Conservation (phyloP, 2,113 vertebrate genomes). For the Poicephalus gulielmi region DNA sequence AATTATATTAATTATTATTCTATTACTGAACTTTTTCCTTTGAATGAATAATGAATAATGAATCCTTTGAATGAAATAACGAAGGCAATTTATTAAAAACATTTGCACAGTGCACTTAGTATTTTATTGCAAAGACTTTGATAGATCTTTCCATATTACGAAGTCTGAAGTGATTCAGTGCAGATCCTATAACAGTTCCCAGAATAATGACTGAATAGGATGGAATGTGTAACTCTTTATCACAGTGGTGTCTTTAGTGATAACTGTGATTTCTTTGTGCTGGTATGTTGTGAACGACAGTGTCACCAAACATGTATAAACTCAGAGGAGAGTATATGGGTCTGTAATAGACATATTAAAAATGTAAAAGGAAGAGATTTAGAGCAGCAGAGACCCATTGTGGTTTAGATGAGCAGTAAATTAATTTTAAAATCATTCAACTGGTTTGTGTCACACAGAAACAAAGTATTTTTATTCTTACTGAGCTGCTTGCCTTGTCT, state of each 20-base stretch:
- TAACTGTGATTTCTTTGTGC: not conserved
- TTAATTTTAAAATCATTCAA: not conserved
- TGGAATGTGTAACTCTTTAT: not conserved
- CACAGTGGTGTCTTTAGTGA: not conserved
- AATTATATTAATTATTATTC: not conserved
- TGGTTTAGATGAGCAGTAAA: constrained; percentile 14
- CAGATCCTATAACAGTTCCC: not conserved
- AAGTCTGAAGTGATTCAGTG: not conserved
- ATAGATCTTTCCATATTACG: fast-evolving
- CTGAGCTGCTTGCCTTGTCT: not conserved
- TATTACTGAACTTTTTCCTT: not conserved
- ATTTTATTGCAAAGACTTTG: not conserved
- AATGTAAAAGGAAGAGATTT: not conserved
- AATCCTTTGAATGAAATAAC: not conserved
- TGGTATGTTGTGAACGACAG: not conserved
- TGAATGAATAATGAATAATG: not conserved
- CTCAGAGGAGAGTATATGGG: not conserved
- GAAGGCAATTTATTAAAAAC: not conserved
- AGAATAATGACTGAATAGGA: not conserved
- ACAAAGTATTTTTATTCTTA: not conserved
- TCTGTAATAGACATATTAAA: not conserved
- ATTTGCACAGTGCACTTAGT: not conserved
- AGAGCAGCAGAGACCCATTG: not conserved
- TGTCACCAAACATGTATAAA: not conserved
- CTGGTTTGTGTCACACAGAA: not conserved